Evolutionary conservation across 2,888 invertebrate species (phyloP).

Genomic region (Megalurothrips usitatus): DNA sequence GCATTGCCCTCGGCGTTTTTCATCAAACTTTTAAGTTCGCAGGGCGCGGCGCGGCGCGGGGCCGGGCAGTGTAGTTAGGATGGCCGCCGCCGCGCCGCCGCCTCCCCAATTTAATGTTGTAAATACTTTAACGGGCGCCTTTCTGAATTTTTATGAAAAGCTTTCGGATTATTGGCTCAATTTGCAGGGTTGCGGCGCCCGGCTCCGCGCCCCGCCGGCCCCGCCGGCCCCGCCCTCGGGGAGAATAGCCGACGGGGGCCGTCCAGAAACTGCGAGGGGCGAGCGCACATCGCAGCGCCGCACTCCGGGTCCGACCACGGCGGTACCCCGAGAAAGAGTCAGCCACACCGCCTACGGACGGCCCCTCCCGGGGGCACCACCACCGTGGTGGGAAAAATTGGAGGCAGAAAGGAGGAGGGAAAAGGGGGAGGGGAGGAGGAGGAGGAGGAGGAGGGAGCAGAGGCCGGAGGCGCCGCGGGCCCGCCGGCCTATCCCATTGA

Average conservation of each 20-base stretch:
- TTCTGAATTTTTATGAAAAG: conserved; percentile 15
- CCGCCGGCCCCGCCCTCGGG: too few relatives aligned
- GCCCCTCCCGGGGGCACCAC: too few relatives aligned
- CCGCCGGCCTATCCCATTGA: conserved; percentile 5
- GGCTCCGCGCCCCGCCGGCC: background rate
- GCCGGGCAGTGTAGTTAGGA: too few relatives aligned
- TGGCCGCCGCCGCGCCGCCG: too few relatives aligned
- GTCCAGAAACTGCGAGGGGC: too few relatives aligned
- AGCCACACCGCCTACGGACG: too few relatives aligned
- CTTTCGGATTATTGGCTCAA: conserved; percentile 25
- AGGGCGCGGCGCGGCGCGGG: background rate
- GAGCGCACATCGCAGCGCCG: too few relatives aligned
- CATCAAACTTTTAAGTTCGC: conserved; percentile 7
- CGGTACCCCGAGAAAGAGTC: too few relatives aligned
- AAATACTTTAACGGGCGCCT: conserved; percentile 16
- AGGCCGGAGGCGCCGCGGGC: background rate
- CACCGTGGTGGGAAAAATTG: too few relatives aligned
- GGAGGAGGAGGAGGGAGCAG: background rate
- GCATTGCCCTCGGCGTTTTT: background rate
- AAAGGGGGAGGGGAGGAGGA: background rate
- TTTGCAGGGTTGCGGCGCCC: background rate
- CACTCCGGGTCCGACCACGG: too few relatives aligned
- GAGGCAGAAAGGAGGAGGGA: background rate
- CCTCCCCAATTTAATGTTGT: conserved; percentile 11
- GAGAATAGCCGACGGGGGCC: too few relatives aligned